Base-by-base conservation (phyloP, 2,113 vertebrate genomes). In the Sterrhoptilus dennistouni region DNA sequence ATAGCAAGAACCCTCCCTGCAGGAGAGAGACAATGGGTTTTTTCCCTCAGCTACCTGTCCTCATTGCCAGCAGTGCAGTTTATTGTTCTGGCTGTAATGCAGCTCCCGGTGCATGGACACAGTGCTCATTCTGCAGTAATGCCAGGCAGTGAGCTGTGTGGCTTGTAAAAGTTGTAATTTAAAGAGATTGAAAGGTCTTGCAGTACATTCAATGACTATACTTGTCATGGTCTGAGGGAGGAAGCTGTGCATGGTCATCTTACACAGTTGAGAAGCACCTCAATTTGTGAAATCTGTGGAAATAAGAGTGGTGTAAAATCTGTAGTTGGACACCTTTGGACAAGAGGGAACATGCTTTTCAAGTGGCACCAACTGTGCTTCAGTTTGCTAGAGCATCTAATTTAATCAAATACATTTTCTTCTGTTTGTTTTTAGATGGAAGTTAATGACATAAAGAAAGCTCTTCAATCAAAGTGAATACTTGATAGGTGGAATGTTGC, bases 381-480 rank as follows among this genome's bases (percentile, higher is more conserved):
- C 24, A 12, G 57, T 68, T 76, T 90, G 61, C 63, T 90, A 47
- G 79, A 91, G 53, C 19, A 47, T 69, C 31, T 52, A 10, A 71
- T 60, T 82, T 79, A 44, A 87, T 87, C 36, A 69, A 88, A 75
- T 56, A 33, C 40, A 59, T n/a, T 84, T 69, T 66, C 22, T 29
- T 84, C 38, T 77, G 12, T 87, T 84, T 83, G 45, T 79, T 92
- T 94, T 82, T 77, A 99, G 99, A 98, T 99, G 98, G 99, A 99
- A 96, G 99, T 99, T 90, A 99, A 99, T 95, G 99, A 99, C 97
- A 99, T 99, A 97, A 99, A 99, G 99, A 99, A 99, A 98, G 98
- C 94, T 97, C 98, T 99, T 98, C 98, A 98, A 97, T 98, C 98
- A 95, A 99, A 99, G 97, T 99, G 98, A 99, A 97, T 94, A 95